These are phyloP conservation scores for Iselma pallidipennis DNA, from an alignment of 2,888 invertebrate genomes.

Conservation along the genomic window DNA sequence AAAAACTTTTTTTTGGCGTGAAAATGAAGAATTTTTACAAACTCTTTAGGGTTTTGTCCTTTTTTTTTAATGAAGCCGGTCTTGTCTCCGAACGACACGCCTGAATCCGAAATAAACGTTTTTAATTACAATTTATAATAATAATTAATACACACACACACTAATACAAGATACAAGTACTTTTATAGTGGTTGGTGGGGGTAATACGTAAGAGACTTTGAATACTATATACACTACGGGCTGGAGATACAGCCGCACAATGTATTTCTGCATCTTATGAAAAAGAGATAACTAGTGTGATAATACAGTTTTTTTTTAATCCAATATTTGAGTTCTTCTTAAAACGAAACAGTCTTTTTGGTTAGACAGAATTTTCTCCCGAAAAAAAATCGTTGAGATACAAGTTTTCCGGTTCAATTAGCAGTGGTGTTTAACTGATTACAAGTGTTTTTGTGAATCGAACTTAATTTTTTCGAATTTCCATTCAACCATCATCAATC, in stretches of 20 bases:
- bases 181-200: constrained; percentile 3
- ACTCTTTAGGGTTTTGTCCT: no score
- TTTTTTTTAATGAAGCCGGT: background rate
- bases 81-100: background rate
- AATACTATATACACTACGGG: constrained; percentile 11
- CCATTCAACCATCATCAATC: background rate
- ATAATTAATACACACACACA: background rate
- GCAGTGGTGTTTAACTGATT: background rate
- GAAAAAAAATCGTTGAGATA: background rate
- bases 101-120: background rate
- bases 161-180: background rate
- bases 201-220: constrained; percentile 10
- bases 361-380: no score
- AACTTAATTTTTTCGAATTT: no score
- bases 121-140: background rate
- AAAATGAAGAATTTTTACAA: no score
- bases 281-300: constrained; percentile 2
- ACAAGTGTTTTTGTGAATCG: background rate
- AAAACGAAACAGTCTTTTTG: no score
- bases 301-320: no score
- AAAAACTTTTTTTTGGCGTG: no score
- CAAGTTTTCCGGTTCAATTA: no score
- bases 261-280: constrained; percentile 19
- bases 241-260: constrained; percentile 14
- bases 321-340: no score